These are phyloP conservation scores for Hephaestus fuliginosus DNA, from an alignment of 2,797 vertebrate species.

Conservation along the genomic window DNA sequence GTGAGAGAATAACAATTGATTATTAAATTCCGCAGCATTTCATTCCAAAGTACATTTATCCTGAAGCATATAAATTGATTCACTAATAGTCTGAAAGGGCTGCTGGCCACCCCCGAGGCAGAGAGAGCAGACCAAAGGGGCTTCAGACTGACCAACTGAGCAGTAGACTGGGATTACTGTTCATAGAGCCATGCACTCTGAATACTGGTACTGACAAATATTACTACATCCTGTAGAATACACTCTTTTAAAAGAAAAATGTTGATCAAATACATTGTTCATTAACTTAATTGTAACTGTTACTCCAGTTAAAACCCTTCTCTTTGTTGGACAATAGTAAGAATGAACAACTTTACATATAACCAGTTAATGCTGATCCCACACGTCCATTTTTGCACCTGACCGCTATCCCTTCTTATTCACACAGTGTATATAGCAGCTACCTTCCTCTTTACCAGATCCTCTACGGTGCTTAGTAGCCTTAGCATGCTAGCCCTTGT, in stretches of 20 bases:
- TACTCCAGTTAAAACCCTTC: background rate
- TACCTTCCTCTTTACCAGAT: background rate
- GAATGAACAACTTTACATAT: background rate
- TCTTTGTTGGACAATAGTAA: background rate
- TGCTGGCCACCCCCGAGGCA: conserved; percentile 12
- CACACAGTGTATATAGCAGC: background rate
- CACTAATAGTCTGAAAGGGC: background rate
- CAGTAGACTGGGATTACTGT: conserved; percentile 4
- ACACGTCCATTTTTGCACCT: background rate
- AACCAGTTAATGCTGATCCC: background rate
- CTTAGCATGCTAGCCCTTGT: background rate
- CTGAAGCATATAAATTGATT: conserved; percentile 10
- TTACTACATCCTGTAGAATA: background rate
- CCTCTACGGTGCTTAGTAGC: background rate
- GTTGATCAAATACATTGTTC: background rate
- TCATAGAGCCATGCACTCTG: background rate
- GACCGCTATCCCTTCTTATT: background rate
- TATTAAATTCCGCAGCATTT: conserved; percentile 12
- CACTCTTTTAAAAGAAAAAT: background rate
- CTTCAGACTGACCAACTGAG: conserved; percentile 14
- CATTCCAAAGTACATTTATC: background rate
- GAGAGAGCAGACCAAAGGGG: conserved; percentile 5
- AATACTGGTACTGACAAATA: background rate
- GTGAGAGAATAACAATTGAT: background rate
- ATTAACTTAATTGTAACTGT: background rate